Evolutionary conservation across 2,797 vertebrate genomes (phyloP).

Genomic region (Phrynocephalus forsythii): DNA sequence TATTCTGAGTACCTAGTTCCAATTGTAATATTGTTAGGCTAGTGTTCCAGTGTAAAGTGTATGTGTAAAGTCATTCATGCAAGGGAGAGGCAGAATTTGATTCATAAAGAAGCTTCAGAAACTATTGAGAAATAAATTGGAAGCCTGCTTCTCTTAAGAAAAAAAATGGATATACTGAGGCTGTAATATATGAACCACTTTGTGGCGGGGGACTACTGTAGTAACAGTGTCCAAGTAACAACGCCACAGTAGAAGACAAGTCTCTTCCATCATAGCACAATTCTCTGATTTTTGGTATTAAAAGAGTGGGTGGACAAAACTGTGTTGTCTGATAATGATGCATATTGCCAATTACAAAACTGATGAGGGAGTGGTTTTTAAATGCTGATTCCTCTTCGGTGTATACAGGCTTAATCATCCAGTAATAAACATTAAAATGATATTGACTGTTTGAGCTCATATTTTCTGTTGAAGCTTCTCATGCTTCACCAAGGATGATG

Average conservation of each 20-base stretch:
- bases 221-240: neutral
- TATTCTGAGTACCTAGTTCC: no score
- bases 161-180: no score
- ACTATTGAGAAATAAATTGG: neutral
- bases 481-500: neutral
- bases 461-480: neutral
- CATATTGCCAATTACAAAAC: neutral
- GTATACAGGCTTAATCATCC: neutral
- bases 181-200: no score
- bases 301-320: neutral
- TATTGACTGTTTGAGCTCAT: rapidly evolving
- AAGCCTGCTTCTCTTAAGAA: neutral
- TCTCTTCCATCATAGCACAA: neutral
- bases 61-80: neutral
- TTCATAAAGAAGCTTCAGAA: neutral
- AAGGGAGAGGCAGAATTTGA: neutral
- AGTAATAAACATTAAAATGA: neutral
- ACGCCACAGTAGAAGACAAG: neutral
- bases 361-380: neutral
- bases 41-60: no score
- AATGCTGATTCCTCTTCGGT: rapidly evolving
- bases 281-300: neutral
- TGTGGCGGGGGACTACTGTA: no score
- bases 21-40: no score
- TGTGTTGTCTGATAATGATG: neutral